These are phyloP conservation scores for Latrodectus geometricus DNA, from an alignment of 1,140 invertebrate species.

Conservation along the genomic window DNA sequence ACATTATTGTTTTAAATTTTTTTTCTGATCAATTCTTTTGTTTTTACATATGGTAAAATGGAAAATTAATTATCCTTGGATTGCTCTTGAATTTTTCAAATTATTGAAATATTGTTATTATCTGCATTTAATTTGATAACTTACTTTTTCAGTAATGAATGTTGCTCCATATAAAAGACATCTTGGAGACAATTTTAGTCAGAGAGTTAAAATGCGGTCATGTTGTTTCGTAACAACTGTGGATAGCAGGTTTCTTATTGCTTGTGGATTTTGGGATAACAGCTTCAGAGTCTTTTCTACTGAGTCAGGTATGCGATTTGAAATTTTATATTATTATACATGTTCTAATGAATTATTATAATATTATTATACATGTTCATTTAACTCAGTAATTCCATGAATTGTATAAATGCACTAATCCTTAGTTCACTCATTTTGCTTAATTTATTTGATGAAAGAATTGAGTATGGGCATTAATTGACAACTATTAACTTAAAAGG, in stretches of 20 bases:
- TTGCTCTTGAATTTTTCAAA: background rate
- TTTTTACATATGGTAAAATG: too few relatives aligned
- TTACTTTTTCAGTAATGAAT: constrained; percentile 65
- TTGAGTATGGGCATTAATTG: too few relatives aligned
- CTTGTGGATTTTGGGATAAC: constrained; percentile 99
- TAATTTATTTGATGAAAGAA: too few relatives aligned
- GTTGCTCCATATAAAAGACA: constrained; percentile 77
- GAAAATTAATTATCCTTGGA: background rate
- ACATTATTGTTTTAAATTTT: too few relatives aligned
- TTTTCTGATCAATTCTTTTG: too few relatives aligned
- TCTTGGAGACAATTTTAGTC: constrained; percentile 96
- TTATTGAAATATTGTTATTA: background rate
- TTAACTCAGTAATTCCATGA: too few relatives aligned
- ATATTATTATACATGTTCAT: too few relatives aligned
- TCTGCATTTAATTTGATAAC: background rate
- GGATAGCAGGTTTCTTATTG: constrained; percentile 94
- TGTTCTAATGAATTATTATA: too few relatives aligned
- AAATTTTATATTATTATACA: too few relatives aligned
- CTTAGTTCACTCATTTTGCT: too few relatives aligned
- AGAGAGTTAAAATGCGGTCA: constrained; percentile 90
- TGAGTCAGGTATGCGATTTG: constrained; percentile 81
- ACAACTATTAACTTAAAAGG: too few relatives aligned
- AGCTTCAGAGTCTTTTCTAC: constrained; percentile 98
- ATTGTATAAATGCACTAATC: too few relatives aligned
- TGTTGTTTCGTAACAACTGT: constrained; percentile 98